Conservation (phyloP, 1,140 invertebrate species). For the Brachionus paranguensis region DNA sequence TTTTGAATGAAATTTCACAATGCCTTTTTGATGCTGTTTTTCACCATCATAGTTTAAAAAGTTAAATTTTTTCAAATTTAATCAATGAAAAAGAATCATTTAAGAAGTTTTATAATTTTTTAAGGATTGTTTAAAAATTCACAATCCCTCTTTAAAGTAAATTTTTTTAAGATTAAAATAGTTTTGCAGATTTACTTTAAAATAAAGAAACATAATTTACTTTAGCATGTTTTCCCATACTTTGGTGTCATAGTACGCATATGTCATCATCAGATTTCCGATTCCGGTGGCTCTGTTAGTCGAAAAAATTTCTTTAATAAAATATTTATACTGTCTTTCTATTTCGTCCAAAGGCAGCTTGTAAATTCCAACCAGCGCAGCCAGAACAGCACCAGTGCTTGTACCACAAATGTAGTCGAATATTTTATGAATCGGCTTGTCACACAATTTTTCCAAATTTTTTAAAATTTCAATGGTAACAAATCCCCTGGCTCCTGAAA, state of each 20-base stretch:
- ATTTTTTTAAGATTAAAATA: too few relatives aligned
- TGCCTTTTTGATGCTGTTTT: too few relatives aligned
- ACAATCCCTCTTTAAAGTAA: too few relatives aligned
- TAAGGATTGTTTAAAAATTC: too few relatives aligned
- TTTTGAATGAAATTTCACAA: too few relatives aligned
- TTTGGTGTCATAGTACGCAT: conserved; percentile 81
- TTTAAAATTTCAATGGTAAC: conserved; percentile 32
- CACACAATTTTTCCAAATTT: conserved; percentile 44
- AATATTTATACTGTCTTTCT: conserved; percentile 64
- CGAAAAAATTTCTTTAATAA: conserved; percentile 67
- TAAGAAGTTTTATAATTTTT: too few relatives aligned
- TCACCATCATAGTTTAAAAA: too few relatives aligned
- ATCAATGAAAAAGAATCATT: too few relatives aligned
- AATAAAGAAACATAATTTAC: conserved; percentile 41
- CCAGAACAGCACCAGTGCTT: conserved; percentile 67
- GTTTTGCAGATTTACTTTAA: neutral
- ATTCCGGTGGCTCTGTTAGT: conserved; percentile 67
- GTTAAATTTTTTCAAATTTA: too few relatives aligned
- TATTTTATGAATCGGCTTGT: conserved; percentile 59
- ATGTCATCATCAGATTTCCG: conserved; percentile 71
- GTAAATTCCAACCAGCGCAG: conserved; percentile 55
- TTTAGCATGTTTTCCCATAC: conserved; percentile 76
- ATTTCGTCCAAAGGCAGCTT: conserved; percentile 62
- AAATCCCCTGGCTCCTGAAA: conserved; percentile 25
- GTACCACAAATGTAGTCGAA: conserved; percentile 89